Base-by-base conservation (phyloP, 2,113 vertebrate genomes). In the Illadopsis cleaveri region DNA sequence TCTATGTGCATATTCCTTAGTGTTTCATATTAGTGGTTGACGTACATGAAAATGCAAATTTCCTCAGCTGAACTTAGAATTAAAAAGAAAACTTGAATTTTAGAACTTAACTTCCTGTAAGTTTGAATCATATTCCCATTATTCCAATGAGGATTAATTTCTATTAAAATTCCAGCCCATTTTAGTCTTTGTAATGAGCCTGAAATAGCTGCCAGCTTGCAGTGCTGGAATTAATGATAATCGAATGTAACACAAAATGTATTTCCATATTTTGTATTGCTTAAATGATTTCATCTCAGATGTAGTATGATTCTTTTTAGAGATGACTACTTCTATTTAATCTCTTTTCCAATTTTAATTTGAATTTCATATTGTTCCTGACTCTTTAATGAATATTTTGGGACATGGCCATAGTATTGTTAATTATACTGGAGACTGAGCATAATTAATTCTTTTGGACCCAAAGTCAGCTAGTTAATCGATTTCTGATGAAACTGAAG, bases 371-470 rank as follows among this genome's bases (percentile, higher is more conserved):
- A 98, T 98, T 98, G 98, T 98, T 98, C 97, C 95, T 98, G 96
- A 97, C 97, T 98, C 96, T 98, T 97, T 97, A 98, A 98, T 98
- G 98, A 97, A 98, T 98, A 98, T 98, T 98, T 98, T 97, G 98
- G 98, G 98, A 98, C 97, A 98, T 98, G 97, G 98, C 97, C 97
- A 98, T 97, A 97, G 96, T 98, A 97, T 97, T 98, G 97, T 98
- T 98, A 99, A 99, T 99, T 98, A 98, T 97, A 95, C 96, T 51
- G 44, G 97, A 98, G 97, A 97, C 97, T 94, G 96, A 97, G 95
- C 97, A 97, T 99, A 99, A 99, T 99, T 98, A 98, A 99, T 99
- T 99, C 97, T 98, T 98, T 98, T 98, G 98, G 98, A 98, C 96
- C 96, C 95, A 97, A 97, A 98, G 97, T 98, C 97, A 98, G 97